Conservation (phyloP, 2,113 vertebrate genomes). For the Irena cyanogastra region DNA sequence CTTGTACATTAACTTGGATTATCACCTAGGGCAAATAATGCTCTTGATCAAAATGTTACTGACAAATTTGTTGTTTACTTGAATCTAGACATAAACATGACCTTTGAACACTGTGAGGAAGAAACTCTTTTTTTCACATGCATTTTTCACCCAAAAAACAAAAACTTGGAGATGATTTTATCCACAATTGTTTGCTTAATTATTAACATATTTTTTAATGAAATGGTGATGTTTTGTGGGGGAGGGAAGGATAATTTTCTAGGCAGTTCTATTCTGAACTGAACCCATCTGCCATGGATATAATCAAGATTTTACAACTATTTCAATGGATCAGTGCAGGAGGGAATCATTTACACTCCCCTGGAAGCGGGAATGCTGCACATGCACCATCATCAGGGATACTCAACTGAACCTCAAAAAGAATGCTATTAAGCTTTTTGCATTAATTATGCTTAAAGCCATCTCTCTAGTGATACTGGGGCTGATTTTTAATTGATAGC, state of each 20-base stretch:
- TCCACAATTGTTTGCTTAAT: constrained; percentile 11
- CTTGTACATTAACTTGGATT: neutral
- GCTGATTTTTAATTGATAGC: constrained; percentile 44
- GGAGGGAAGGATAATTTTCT: neutral
- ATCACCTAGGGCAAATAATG: neutral
- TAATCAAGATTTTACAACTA: neutral
- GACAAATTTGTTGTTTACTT: neutral
- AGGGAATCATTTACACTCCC: neutral
- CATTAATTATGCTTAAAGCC: constrained; percentile 24
- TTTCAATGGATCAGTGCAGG: neutral
- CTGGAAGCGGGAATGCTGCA: neutral
- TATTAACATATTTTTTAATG: neutral
- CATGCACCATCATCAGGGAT: neutral
- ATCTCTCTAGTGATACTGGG: neutral
- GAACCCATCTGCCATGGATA: neutral
- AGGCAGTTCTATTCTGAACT: neutral
- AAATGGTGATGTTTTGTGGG: neutral
- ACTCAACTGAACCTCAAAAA: neutral
- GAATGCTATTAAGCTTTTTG: neutral
- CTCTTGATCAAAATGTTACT: neutral
- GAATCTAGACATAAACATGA: neutral
- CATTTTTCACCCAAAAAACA: neutral
- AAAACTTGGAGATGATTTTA: neutral
- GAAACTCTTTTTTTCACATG: neutral
- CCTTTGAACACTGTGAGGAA: neutral